A percentile compares a stretch with the other conserved stretches of the same genome.
These are phyloP conservation scores for Galbula dea DNA, from an alignment of 2,113 vertebrate species.

Conservation along the genomic window DNA sequence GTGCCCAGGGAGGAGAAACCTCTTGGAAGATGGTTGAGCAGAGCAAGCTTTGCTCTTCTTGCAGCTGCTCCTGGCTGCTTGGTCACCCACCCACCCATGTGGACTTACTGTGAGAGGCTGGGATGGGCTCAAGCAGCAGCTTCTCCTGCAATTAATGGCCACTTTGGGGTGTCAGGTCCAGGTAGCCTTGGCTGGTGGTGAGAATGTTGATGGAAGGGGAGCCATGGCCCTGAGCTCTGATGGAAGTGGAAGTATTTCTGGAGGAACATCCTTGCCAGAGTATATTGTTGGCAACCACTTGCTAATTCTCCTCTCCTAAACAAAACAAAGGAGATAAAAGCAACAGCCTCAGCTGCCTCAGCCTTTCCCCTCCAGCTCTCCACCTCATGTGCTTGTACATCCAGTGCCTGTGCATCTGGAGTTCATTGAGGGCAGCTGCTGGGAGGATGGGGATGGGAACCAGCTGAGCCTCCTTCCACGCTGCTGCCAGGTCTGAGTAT, in stretches of 20 bases:
- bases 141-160: rapidly evolving
- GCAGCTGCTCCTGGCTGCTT: not conserved
- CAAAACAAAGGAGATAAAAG: not conserved
- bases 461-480: not conserved
- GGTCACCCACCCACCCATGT: too few species aligned
- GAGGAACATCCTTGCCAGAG: not conserved
- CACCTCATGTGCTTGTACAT: not conserved
- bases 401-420: constrained; percentile 39
- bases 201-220: not conserved
- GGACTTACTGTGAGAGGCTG: rapidly evolving
- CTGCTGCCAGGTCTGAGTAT: not conserved
- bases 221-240: rapidly evolving
- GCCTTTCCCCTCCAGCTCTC: not conserved
- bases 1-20: rapidly evolving
- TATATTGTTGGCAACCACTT: not conserved
- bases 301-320: not conserved
- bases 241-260: not conserved
- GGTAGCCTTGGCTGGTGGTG: not conserved
- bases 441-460: not conserved
- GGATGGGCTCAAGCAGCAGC: not conserved
- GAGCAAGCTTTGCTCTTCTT: not conserved
- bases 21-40: not conserved
- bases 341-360: not conserved
- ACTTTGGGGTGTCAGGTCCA: rapidly evolving
- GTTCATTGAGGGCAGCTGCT: constrained; percentile 23